Evolutionary conservation across 2,888 invertebrate genomes (phyloP).

Genomic region (Acleris literana): DNA sequence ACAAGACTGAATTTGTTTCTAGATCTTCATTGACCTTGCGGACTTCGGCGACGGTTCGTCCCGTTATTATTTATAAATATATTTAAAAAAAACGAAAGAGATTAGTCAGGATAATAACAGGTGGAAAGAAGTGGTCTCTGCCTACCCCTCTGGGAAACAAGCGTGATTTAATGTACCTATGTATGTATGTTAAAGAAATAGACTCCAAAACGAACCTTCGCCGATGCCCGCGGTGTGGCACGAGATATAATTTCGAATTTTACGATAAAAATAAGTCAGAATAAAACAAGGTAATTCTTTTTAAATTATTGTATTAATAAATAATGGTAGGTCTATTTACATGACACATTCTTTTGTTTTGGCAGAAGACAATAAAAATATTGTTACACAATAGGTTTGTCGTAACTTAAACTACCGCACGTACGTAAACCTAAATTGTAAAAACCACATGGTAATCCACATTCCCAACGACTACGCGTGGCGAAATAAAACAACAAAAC

Average conservation of each 20-base stretch:
- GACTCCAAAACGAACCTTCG: no score
- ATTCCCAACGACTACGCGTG: slow-evolving; percentile 44
- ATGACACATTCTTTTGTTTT: slow-evolving; percentile 84
- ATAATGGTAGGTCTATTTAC: slow-evolving; percentile 84
- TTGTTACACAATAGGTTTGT: slow-evolving; percentile 73
- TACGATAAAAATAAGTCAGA: slow-evolving; percentile 28
- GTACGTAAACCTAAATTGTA: slow-evolving; percentile 35
- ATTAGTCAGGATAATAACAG: no score
- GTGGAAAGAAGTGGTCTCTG: no score
- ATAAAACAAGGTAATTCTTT: slow-evolving; percentile 65
- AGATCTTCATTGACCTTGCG: no score
- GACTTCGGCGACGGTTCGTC: no score
- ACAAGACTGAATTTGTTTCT: no score
- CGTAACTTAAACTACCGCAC: slow-evolving; percentile 54
- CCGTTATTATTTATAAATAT: no score
- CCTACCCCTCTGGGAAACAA: no score
- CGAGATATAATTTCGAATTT: neutral
- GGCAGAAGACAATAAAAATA: slow-evolving; percentile 83
- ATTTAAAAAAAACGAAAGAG: no score
- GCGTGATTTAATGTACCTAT: no score
- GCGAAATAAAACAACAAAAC: slow-evolving; percentile 52
- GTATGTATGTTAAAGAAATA: no score
- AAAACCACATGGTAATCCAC: slow-evolving; percentile 44
- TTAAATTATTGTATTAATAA: slow-evolving; percentile 84
- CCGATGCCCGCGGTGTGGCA: no score